phyloP scores from a whole-genome alignment of 30 jellyfish, hydroid and myxozoan species.

The Morbakka virulenta region DNA sequence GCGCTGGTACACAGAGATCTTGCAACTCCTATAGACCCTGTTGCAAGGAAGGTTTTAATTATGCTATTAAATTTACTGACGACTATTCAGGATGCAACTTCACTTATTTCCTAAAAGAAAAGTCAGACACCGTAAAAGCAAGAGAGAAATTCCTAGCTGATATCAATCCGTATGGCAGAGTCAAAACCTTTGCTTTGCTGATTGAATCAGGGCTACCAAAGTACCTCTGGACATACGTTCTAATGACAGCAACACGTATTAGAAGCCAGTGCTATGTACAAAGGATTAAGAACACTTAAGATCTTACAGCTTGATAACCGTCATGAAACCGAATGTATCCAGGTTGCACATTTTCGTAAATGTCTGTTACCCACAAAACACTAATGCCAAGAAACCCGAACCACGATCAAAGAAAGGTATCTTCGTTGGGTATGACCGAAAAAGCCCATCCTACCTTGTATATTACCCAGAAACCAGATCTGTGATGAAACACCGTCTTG shows the following conservation, averaged over 20 bases:
- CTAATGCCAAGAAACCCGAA: conserved; percentile 19
- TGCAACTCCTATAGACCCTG: conserved; percentile 32
- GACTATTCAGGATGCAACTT: conserved; percentile 23
- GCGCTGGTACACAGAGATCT: conserved; percentile 15
- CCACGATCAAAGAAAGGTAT: too few relatives aligned
- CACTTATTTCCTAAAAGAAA: conserved; percentile 1
- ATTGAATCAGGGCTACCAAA: conserved; percentile 27
- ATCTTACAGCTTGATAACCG: conserved; percentile 56
- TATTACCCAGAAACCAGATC: too few relatives aligned
- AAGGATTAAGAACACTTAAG: conserved; percentile 34
- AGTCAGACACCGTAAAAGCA: conserved; percentile 23
- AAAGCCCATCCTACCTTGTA: too few relatives aligned
- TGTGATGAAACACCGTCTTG: too few relatives aligned
- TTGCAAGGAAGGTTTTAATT: conserved; percentile 22
- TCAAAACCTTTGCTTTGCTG: background rate
- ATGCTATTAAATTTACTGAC: conserved; percentile 23
- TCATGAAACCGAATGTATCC: conserved; percentile 41
- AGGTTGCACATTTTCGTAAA: too few relatives aligned
- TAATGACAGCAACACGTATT: conserved; percentile 23
- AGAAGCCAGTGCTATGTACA: too few relatives aligned
- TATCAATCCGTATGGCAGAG: conserved; percentile 27
- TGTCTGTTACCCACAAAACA: conserved; percentile 22
- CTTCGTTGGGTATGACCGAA: too few relatives aligned
- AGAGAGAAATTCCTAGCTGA: conserved; percentile 28
- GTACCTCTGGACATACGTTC: conserved; percentile 26